Evolutionary conservation across 2,888 invertebrate genomes (phyloP), one percentile per base, ranked within the genome.

Genomic region (Ectemnius continuus): DNA sequence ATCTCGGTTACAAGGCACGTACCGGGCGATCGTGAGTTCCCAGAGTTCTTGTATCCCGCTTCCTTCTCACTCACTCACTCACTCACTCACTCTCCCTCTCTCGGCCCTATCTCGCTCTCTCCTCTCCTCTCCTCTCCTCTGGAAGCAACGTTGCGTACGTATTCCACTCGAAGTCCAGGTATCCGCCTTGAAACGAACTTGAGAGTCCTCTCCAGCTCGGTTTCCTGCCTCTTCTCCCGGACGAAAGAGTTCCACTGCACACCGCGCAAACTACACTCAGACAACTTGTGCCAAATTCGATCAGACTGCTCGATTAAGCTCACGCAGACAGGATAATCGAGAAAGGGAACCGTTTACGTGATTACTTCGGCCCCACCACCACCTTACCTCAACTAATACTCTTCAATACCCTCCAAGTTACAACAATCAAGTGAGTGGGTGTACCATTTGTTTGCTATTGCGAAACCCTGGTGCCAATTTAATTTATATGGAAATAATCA

Each of bases 1-100:
- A 83, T 86, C 85, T 83, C 76, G 84, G 85, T 88, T 87, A 86
- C 86, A 82, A 86, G 81, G 86, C 88, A 88, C 88, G 88, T 87
- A 88, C 84, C n/a, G 52, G 75, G 79, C 77, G 71, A 70, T 75
- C 61, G 70, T 73, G 75, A 76, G 83, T 84, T 86, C 82, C 78
- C 83, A 84, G 80, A 82, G 82, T 81, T 81, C 80, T 82, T 79
- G 79, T 80, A 82, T 85, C 81, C 80, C 79, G 74, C 65, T 36
- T 36, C 36, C 36, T 8, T 36, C 36, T 36, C 36, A 36, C 36
- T 36, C 36, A 6, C 36, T 11, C 36, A 36, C 2, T 4, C 8
- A 1, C 1, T 4, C 4, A 2, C 28, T 28, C 28, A 4, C 28
- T 36, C 28, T 20, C 3, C 3, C 36, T 11, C 36, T 36, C 36